Evolutionary conservation across 92 coral and sea anemone species (phyloP), one percentile per base, ranked within the genome.

Genomic region (Phenganax stokvisi): DNA sequence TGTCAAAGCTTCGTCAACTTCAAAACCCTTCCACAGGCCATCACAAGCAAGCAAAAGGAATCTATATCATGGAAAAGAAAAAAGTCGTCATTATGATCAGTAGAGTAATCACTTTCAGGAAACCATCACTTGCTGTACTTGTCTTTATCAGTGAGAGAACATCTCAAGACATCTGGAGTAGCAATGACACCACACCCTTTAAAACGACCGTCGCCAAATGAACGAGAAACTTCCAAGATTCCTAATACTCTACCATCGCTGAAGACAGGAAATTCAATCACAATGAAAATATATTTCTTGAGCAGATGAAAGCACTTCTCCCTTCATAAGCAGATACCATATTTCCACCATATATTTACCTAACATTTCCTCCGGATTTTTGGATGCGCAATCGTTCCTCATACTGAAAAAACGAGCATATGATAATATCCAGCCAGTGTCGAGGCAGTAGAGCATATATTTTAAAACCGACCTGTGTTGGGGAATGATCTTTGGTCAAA

Each of bases 221-320:
- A 94, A 31, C 98, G 89, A 10, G 98, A 94, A 17, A 94, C 98
- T 76, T 94, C 98, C 57, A 94, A 85, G 30, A 92, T 92, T 8
- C 98, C 97, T 15, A 92, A 89, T 3, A 94, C 97, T 67, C 98
- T 97, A 6, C 98, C 98, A 47, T 94, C 98, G 65, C 98, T 94
- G 83, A 51, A 69, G 13, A 25, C 4, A 17, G 27, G 6, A 12
- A 61, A 61, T 15, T 12, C 8, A 61, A 61, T 0, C 0, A 6
- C 15, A 61, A 61, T 17, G 15, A 61, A 13, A 61, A 28, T 61
- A 37, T 5, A 37, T 37, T 37, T 37, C 47, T 37, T 37, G 47
- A 37, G 47, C 47, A 37, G 5, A 37, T 5, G 47, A 37, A 37
- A 37, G 47, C 2, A 5, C 5, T 37, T 5, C 47, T 37, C 2